phyloP scores from a whole-genome alignment of 2,797 vertebrate genomes.

The Phataginus tetradactyla region DNA sequence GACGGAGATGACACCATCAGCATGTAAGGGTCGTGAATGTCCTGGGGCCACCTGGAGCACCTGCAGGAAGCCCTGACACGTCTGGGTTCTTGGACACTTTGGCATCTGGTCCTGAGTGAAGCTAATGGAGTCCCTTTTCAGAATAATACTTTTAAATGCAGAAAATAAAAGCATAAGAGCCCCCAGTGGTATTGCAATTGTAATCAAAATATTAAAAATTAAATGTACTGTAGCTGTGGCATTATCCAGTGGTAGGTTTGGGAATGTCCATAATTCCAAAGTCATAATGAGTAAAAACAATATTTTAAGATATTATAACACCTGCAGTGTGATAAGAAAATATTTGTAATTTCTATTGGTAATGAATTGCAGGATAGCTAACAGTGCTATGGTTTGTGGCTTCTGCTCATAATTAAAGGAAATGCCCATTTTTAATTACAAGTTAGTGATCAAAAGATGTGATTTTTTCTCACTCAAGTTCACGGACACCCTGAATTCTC shows the following conservation, averaged over 20 bases:
- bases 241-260: background rate
- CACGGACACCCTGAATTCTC: background rate
- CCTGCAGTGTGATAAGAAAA: background rate
- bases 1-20: rapidly evolving
- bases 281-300: background rate
- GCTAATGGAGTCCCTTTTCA: background rate
- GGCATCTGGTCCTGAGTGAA: background rate
- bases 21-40: rapidly evolving
- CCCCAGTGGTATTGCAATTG: background rate
- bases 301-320: background rate
- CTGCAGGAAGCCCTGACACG: rapidly evolving
- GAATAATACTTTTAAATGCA: background rate
- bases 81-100: background rate
- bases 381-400: background rate
- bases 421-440: background rate
- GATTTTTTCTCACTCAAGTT: background rate
- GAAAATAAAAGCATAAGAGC: background rate
- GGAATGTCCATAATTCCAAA: background rate
- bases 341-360: background rate
- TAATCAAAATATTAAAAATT: background rate
- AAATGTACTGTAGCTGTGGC: background rate
- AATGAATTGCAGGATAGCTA: background rate
- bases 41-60: rapidly evolving
- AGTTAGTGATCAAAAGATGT: background rate
- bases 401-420: background rate